Evolutionary conservation across 2,797 vertebrate species (phyloP), one percentile per base, ranked within the genome.

Genomic region (Sebastes reedi): DNA sequence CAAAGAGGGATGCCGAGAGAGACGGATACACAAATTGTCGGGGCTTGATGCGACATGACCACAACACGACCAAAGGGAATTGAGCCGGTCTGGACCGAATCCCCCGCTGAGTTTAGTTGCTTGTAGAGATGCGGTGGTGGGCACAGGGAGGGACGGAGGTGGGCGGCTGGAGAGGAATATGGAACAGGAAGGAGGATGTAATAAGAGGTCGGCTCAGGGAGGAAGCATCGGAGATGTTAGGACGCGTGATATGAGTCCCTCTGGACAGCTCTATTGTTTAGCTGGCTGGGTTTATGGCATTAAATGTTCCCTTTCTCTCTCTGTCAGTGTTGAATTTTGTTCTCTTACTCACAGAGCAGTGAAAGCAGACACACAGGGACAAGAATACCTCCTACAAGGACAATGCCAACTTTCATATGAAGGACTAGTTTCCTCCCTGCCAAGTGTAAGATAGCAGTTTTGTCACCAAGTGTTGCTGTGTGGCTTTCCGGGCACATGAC

Each of bases 371-470:
- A 73, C 29, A 32, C 50, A 61, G 67, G 77, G 64, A 54, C 39
- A 72, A 71, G 42, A 39, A 34, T 4, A 54, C 65, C 85, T 81
- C 74, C 75, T 58, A 29, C 67, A 72, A 88, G 80, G 72, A 81
- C 76, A 66, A 25, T n/a, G 67, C 25, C 67, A 70, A 79, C 81
- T 75, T 83, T 77, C 39, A 76, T 6, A 52, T 27, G 25, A 83
- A 72, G 79, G 65, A 67, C 71, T 74, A 34, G 20, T 70, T 71
- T 68, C 58, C 61, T 64, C 64, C 75, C 84, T 61, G 73, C 66
- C 42, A 73, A 73, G 83, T 55, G 69, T 30, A 74, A 81, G 75
- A 86, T 75, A 65, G 80, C 77, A 73, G 81, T 72, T 82, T 80
- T 88, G 85, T 84, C 78, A 83, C 67, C 59, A 30, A 68, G 73